phyloP scores from a whole-genome alignment of 1,140 invertebrate genomes.

The Carcinoscorpius rotundicauda region DNA sequence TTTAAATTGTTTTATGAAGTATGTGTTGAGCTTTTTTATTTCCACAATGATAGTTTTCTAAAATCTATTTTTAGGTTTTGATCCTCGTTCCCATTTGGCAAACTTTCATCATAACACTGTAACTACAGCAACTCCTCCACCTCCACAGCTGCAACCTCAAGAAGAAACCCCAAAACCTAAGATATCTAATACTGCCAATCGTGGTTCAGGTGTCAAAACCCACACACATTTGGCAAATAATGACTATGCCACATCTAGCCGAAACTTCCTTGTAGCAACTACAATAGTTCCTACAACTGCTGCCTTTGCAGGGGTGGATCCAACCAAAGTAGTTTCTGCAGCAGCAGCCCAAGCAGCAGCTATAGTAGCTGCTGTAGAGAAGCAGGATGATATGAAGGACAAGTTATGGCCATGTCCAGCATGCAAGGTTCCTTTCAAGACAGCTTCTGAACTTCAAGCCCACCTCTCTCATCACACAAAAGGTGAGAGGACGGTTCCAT shows the following conservation, averaged over 20 bases:
- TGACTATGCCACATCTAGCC: background rate
- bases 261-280: background rate
- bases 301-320: background rate
- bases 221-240: background rate
- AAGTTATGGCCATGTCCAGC: slow-evolving; percentile 24
- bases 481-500: slow-evolving; percentile 80
- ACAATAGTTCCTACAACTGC: slow-evolving; percentile 5
- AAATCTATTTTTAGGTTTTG: slow-evolving; percentile 16
- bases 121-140: background rate
- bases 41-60: background rate
- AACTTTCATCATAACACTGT: slow-evolving; percentile 15
- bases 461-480: slow-evolving; percentile 79
- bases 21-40: too few species aligned
- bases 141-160: slow-evolving; percentile 2
- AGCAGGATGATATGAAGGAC: slow-evolving; percentile 3
- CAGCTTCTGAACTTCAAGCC: slow-evolving; percentile 39
- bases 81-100: slow-evolving; percentile 18
- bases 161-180: background rate
- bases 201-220: background rate
- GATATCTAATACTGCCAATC: background rate
- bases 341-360: slow-evolving; percentile 7
- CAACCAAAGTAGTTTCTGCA: background rate
- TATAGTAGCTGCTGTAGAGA: background rate
- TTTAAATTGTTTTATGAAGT: too few species aligned
- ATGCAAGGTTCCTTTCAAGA: slow-evolving; percentile 23